phyloP scores from a whole-genome alignment of 2,888 invertebrate genomes.

The Perithous albicinctus region DNA sequence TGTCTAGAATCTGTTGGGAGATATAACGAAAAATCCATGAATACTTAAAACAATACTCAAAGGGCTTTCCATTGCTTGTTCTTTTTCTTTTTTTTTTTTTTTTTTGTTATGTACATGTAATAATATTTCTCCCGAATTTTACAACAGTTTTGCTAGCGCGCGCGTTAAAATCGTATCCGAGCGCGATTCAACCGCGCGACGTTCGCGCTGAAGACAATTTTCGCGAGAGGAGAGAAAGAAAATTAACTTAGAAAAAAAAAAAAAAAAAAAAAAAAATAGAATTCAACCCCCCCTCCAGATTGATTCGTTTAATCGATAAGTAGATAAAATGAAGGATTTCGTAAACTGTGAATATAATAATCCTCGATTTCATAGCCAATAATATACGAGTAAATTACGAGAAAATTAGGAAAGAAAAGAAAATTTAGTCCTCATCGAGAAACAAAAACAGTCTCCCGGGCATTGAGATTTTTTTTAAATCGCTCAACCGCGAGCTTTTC shows the following conservation, averaged over 20 bases:
- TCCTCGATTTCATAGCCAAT: background rate
- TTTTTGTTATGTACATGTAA: constrained; percentile 23
- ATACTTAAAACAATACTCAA: constrained; percentile 41
- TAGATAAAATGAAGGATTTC: background rate
- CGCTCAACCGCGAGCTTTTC: constrained; percentile 26
- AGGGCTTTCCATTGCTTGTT: constrained; percentile 13
- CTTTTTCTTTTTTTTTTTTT: too few species aligned
- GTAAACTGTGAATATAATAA: too few species aligned
- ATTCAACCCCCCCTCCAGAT: background rate
- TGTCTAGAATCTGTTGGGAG: constrained; percentile 32
- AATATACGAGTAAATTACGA: background rate
- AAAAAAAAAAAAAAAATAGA: background rate
- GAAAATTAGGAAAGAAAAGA: background rate
- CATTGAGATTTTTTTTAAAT: constrained; percentile 14
- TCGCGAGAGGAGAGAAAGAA: constrained; percentile 12
- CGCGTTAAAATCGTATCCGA: background rate
- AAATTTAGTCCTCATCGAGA: constrained; percentile 30
- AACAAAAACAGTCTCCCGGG: constrained; percentile 3
- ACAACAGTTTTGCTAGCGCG: constrained; percentile 2
- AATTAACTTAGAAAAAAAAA: background rate
- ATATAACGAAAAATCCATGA: constrained; percentile 38
- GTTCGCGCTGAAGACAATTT: constrained; percentile 4
- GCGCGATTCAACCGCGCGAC: background rate
- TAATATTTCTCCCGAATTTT: constrained; percentile 29
- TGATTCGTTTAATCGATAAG: background rate